phyloP scores from a whole-genome alignment of 2,888 invertebrate species.

The Spodoptera picta region DNA sequence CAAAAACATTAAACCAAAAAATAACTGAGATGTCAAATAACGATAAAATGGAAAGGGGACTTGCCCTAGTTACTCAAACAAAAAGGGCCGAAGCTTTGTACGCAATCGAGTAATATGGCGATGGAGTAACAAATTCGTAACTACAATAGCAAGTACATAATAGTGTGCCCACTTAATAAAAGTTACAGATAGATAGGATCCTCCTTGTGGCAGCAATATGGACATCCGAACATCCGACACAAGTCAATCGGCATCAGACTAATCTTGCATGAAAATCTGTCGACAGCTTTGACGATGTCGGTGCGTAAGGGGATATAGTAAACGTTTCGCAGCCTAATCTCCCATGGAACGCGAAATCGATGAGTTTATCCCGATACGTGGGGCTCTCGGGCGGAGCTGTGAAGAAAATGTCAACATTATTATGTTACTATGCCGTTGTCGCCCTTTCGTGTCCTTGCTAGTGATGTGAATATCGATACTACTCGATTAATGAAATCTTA shows the following conservation, averaged over 20 bases:
- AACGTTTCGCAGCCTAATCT: slow-evolving; percentile 78
- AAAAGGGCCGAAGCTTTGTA: slow-evolving; percentile 18
- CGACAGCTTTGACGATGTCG: slow-evolving; percentile 52
- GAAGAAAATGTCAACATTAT: slow-evolving; percentile 80
- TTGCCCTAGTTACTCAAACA: neutral
- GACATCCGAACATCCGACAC: slow-evolving; percentile 22
- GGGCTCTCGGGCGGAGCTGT: slow-evolving; percentile 58
- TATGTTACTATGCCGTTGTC: slow-evolving; percentile 68
- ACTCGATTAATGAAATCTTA: slow-evolving; percentile 20
- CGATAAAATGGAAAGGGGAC: slow-evolving; percentile 7
- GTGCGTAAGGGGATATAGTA: slow-evolving; percentile 63
- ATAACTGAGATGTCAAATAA: slow-evolving; percentile 7
- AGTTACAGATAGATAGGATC: neutral
- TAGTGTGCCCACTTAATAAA: neutral
- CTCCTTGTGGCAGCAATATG: slow-evolving; percentile 11
- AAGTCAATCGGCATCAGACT: slow-evolving; percentile 52
- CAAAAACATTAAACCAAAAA: slow-evolving; percentile 12
- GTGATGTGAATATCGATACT: slow-evolving; percentile 41
- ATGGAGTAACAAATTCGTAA: no score
- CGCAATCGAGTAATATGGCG: slow-evolving; percentile 14
- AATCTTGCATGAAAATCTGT: slow-evolving; percentile 73
- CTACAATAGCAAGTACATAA: neutral
- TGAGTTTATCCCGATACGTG: slow-evolving; percentile 66
- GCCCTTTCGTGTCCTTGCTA: slow-evolving; percentile 51
- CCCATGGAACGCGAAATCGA: slow-evolving; percentile 78